phyloP scores from a whole-genome alignment of 1,140 invertebrate species.

The Paramacrobiotus metropolitanus region DNA sequence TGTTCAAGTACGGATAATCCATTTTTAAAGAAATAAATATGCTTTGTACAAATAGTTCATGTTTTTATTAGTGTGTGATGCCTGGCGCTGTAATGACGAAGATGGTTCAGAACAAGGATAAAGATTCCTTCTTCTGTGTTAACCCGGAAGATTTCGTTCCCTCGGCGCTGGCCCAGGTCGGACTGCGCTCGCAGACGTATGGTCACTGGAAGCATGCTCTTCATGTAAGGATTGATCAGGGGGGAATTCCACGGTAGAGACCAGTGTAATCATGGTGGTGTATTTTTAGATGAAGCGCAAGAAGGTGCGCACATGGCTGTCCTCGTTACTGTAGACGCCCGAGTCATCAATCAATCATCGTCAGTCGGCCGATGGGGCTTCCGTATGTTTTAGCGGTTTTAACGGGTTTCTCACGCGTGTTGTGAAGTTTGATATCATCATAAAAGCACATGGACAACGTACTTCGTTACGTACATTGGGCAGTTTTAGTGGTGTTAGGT shows the following conservation, averaged over 20 bases:
- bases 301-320: background rate
- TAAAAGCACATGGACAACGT: too few relatives aligned
- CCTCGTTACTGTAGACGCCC: background rate
- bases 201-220: slow-evolving; percentile 2
- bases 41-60: background rate
- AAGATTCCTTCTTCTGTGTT: slow-evolving; percentile 48
- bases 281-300: background rate
- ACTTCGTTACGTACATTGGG: too few relatives aligned
- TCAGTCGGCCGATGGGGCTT: too few relatives aligned
- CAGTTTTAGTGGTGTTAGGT: too few relatives aligned
- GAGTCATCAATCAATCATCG: too few relatives aligned
- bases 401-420: too few relatives aligned
- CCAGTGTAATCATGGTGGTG: background rate
- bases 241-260: background rate
- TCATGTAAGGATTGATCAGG: background rate
- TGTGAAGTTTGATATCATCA: too few relatives aligned
- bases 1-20: slow-evolving; percentile 19
- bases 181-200: background rate
- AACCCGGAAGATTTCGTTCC: slow-evolving; percentile 48
- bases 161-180: slow-evolving; percentile 38
- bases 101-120: slow-evolving; percentile 48
- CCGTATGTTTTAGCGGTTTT: too few relatives aligned
- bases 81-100: slow-evolving; percentile 78
- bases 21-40: background rate
- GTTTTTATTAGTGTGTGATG: slow-evolving; percentile 39